Base-by-base conservation (phyloP, 2,113 vertebrate species). In the Nycticryphes semicollaris region DNA sequence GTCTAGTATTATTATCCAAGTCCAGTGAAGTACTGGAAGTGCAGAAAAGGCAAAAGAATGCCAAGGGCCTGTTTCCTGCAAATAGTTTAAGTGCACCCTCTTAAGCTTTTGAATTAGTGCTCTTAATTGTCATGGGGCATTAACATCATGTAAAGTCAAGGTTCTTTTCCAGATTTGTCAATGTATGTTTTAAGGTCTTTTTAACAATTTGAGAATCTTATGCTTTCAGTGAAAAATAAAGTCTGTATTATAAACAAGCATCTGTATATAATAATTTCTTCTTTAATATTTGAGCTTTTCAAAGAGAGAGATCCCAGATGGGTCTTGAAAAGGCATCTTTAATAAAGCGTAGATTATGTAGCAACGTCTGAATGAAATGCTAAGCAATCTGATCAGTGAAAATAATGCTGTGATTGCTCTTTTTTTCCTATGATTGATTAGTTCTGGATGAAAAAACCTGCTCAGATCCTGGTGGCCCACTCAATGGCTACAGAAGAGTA, bases 401-500 rank as follows among this genome's bases (percentile, higher is more conserved):
- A 89, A 73, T 57, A 89, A 96, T 28, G 25, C 59, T 70, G 88
- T 90, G 69, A 72, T 43, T 43, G 14, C 51, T 74, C 17, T 93
- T 59, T 93, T 83, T 95, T 95, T 50, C 10, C 56, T 85, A 12
- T 84, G 76, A 91, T 82, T 84, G 76, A 91, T 82, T 94, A 99
- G 99, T 99, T 60, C 97, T 98, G 95, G 98, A 98, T 97, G 98
- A 98, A 97, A 98, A 97, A 97, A 98, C 96, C 77, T 99, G 99
- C 92, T 88, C 97, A 73, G 98, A 99, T 74, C 99, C 99, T 48
- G 98, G 98, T 57, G 98, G 97, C 91, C 99, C 98, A 64, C 93
- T 96, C 80, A 98, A 99, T 90, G 99, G 99, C 33, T 98, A 99
- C 97, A 98, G 98, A 98, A 99, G 98, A 95, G 88, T 99, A 89